Evolutionary conservation across 1,140 invertebrate species (phyloP).

Genomic region (Hylaeus anthracinus): DNA sequence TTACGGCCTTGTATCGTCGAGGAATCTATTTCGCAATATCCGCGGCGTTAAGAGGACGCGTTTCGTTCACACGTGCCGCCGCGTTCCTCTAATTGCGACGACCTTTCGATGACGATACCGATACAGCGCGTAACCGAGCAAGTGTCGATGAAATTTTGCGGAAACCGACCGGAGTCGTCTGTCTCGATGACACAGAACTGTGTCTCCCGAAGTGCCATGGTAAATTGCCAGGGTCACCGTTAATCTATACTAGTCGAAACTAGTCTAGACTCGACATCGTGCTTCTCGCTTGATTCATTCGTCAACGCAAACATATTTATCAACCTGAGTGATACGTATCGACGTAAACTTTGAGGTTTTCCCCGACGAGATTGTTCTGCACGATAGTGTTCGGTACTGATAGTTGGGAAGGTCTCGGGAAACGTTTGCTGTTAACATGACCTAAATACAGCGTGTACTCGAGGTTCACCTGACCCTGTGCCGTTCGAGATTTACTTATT

Average conservation of each 20-base stretch:
- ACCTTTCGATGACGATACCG: neutral
- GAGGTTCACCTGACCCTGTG: neutral
- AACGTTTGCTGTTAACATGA: neutral
- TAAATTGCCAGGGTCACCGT: neutral
- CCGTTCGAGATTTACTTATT: too few relatives aligned
- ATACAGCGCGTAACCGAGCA: neutral
- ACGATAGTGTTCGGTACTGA: neutral
- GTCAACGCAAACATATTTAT: conserved; percentile 20
- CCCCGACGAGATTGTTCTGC: neutral
- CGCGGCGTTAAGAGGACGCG: neutral
- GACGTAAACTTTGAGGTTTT: neutral
- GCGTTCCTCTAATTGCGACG: neutral
- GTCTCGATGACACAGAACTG: neutral
- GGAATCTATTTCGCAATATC: neutral
- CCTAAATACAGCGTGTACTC: neutral
- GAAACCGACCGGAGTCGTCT: neutral
- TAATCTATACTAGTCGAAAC: conserved; percentile 9
- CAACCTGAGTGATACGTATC: neutral
- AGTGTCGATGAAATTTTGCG: neutral
- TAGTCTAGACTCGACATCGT: neutral
- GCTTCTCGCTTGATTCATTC: neutral
- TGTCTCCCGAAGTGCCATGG: neutral
- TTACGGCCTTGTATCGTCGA: neutral
- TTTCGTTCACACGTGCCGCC: neutral
- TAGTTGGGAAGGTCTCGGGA: neutral